A percentile compares a stretch with the other conserved stretches of the same genome.
These are phyloP conservation scores for Blastobasis lacticolella DNA, from an alignment of 2,888 invertebrate species.

Conservation along the genomic window DNA sequence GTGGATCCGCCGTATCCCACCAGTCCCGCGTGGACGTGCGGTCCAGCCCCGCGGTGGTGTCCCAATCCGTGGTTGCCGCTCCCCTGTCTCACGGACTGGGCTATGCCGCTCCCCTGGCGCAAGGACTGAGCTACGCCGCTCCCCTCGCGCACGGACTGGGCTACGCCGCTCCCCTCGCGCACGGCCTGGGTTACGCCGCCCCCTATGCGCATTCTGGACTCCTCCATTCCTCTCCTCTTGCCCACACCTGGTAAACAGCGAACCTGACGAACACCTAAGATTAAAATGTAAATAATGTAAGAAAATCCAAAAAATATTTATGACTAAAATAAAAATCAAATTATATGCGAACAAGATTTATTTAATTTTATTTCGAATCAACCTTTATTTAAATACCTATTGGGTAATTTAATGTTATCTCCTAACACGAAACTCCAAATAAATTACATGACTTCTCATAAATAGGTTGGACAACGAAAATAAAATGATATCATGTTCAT, in stretches of 20 bases:
- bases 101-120: slow-evolving; percentile 28
- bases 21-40: slow-evolving; percentile 62
- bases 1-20: slow-evolving; percentile 63
- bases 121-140: slow-evolving; percentile 46
- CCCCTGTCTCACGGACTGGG: slow-evolving; percentile 15
- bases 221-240: slow-evolving; percentile 28
- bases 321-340: no score
- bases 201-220: slow-evolving; percentile 38
- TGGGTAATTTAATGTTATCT: no score
- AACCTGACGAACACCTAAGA: slow-evolving; percentile 32
- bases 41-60: slow-evolving; percentile 34
- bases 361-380: no score
- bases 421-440: no score
- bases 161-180: slow-evolving; percentile 34
- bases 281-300: no score
- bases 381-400: no score
- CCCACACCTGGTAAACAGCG: slow-evolving; percentile 54
- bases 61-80: slow-evolving; percentile 27
- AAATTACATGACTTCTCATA: no score
- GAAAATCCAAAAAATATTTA: no score
- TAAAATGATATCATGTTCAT: no score
- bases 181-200: slow-evolving; percentile 24
- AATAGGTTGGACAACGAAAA: no score
- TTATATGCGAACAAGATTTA: no score
- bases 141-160: slow-evolving; percentile 59